Evolutionary conservation across 2,797 vertebrate genomes (phyloP).

Genomic region (Tamandua tetradactyla): DNA sequence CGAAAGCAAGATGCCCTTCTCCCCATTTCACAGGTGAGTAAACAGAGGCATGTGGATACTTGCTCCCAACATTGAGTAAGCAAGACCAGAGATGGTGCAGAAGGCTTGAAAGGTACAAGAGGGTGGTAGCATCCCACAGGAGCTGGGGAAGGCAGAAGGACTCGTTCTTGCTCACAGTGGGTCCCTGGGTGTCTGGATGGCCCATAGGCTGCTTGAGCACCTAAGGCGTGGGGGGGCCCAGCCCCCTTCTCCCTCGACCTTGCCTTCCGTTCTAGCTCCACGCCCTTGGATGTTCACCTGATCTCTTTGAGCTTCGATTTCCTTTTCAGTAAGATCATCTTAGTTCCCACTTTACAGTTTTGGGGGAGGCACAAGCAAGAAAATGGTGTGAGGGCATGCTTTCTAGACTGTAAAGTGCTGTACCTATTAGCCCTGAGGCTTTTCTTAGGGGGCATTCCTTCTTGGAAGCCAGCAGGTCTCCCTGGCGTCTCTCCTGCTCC

Average conservation of each 20-base stretch:
- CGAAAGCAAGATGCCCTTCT: neutral
- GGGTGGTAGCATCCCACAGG: neutral
- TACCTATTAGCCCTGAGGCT: neutral
- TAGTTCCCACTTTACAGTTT: neutral
- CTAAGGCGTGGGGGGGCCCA: no score
- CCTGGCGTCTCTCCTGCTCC: neutral
- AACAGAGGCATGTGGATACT: slow-evolving; percentile 58
- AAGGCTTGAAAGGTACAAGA: neutral
- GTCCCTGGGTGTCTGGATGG: neutral
- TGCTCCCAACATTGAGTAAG: slow-evolving; percentile 23
- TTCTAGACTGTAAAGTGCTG: neutral
- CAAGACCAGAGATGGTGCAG: neutral
- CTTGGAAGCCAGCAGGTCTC: neutral
- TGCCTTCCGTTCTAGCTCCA: neutral
- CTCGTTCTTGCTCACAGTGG: neutral
- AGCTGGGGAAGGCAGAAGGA: neutral
- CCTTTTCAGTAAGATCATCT: neutral
- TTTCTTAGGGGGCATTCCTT: neutral
- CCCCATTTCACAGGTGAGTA: slow-evolving; percentile 71
- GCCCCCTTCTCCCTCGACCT: neutral
- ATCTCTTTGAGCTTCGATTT: neutral
- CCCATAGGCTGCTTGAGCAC: neutral
- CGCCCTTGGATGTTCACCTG: neutral
- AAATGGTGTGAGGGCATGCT: neutral
- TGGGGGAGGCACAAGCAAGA: neutral